Base-by-base conservation (phyloP, 2,888 invertebrate species). In the Mimachlamys varia region DNA sequence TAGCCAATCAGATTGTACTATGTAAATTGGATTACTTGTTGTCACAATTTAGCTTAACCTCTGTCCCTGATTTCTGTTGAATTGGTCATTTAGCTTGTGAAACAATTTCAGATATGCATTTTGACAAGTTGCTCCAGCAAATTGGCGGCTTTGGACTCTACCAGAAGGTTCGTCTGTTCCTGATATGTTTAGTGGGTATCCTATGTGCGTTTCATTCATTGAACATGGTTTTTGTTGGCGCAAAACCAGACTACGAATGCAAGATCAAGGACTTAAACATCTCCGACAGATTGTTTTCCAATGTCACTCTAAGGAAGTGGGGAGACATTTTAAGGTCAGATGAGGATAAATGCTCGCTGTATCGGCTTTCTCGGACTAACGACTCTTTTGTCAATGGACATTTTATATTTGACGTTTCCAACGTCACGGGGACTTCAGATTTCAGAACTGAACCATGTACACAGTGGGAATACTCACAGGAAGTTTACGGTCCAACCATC, bases 141-240 rank as follows among this genome's bases (percentile, higher is more conserved):
- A 98, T 99, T 92, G 99, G 99, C 3, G 98, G 99, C 96, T 99
- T 98, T 96, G 99, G 99, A 88, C 97, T 97, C 76, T 99, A 98
- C 96, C 99, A 99, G 96, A 98, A 98, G 76, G 97, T 98, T 92
- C 97, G 98, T 44, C 98, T 98, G 98, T 97, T 98, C 90, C 98
- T 99, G 91, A 98, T 98, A 95, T 97, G 99, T 92, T 98, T 99
- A 33, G 98, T 99, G 3, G 98, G 98, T 95, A 97, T 99, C 94
- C 98, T 99, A 0, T 98, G 98, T 95, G 98, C 98, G 58, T 99
- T 98, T 97, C 98, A 98, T 96, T 98, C 98, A 5, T 98, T 99
- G 97, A 98, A 98, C 97, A 99, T 99, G 97, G 97, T 99, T 62
- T 99, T 99, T 97, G 98, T 99, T 98, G 98, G 98, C 10, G 98